phyloP scores from a whole-genome alignment of 1,140 invertebrate genomes.

The Diploscapter pachys region DNA sequence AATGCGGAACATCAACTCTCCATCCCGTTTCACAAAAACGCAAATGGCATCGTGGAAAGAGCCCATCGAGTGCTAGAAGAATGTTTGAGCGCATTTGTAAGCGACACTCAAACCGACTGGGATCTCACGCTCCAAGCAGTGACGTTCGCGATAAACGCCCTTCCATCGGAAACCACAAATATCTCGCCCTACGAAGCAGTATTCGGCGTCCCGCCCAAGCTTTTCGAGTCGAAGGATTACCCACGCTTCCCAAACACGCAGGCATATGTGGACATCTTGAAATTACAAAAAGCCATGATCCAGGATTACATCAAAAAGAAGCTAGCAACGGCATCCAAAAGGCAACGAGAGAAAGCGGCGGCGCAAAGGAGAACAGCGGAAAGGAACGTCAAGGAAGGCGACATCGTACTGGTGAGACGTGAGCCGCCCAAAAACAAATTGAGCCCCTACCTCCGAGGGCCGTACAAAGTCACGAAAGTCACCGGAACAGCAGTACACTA shows the following conservation, averaged over 20 bases:
- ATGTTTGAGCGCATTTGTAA: background rate
- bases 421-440: conserved; percentile 11
- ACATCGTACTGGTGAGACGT: background rate
- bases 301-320: background rate
- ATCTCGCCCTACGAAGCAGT: background rate
- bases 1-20: background rate
- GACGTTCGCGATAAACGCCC: background rate
- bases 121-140: conserved; percentile 8
- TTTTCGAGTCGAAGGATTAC: background rate
- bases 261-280: background rate
- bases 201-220: background rate
- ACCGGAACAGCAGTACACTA: background rate
- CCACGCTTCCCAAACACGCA: background rate
- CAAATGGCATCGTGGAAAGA: conserved; percentile 11
- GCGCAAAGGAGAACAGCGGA: background rate
- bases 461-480: background rate
- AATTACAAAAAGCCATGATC: background rate
- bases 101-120: conserved; percentile 15
- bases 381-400: background rate
- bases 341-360: background rate
- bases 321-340: background rate
- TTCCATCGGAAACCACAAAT: background rate
- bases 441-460: conserved; percentile 8
- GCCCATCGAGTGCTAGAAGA: conserved; percentile 12
- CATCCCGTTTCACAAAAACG: conserved; percentile 11